Base-by-base conservation (phyloP, 2,888 invertebrate species). In the Homarus gammarus region DNA sequence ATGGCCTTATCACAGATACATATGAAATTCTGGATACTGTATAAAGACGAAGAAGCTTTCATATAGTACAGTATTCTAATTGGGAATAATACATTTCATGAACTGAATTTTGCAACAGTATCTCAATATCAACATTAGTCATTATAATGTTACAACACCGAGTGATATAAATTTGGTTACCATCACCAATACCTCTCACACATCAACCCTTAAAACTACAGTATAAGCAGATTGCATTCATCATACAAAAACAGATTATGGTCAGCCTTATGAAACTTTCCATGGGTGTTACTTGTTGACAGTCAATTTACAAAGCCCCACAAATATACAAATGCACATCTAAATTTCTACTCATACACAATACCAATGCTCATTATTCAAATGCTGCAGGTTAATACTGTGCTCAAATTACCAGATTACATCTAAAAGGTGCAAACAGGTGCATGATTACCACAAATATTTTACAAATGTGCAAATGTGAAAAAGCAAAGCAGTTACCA, bases 351-450 rank as follows among this genome's bases (percentile, higher is more conserved):
- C 27, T 56, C 40, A 78, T 36, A 78, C 36, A 56, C n/a, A 31
- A 51, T 18, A 38, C 78, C 44, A 56, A 31, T 78, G 78, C 33
- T 51, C 22, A 33, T 56, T 10, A 22, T 33, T n/a, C 44, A 10
- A n/a, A 51, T 33, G 51, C 78, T 51, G 5, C 78, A 56, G 36
- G 10, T 78, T 18, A 78, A 56, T 75, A 81, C 27, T 36, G 84
- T 84, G 84, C 56, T 51, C 15, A 73, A 49, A 73, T 73, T 56
- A 56, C 38, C 56, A 49, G 36, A 84, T 73, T 73, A 84, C 68
- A 70, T 22, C 49, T 27, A 72, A 27, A 72, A 27, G 51, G 38
- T 18, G 18, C 15, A 44, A 40, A 68, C 36, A 72, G 73, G 73
- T 73, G 84, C 49, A 36, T 33, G 56, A 56, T 36, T 33, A 51